These are phyloP conservation scores for Lymantria monacha DNA, from an alignment of 2,888 invertebrate genomes.

Conservation along the genomic window DNA sequence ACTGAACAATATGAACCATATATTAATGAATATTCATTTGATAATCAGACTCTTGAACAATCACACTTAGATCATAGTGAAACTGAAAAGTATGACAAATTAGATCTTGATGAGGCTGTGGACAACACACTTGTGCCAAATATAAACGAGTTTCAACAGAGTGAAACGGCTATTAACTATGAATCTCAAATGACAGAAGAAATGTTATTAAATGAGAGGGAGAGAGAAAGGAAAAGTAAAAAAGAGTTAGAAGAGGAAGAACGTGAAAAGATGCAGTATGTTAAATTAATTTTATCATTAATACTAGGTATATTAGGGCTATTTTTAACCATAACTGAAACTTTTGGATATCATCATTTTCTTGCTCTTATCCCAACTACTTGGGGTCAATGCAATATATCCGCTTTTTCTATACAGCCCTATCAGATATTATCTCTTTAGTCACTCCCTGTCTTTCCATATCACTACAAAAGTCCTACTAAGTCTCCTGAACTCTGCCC, in stretches of 20 bases:
- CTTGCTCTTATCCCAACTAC: too few relatives aligned
- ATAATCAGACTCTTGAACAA: conserved; percentile 47
- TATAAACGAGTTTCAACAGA: conserved; percentile 58
- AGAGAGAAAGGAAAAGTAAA: conserved; percentile 88
- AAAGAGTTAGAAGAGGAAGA: conserved; percentile 96
- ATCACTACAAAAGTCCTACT: too few relatives aligned
- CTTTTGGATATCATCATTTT: too few relatives aligned
- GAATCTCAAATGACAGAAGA: conserved; percentile 68
- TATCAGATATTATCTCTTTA: too few relatives aligned
- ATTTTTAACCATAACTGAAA: too few relatives aligned
- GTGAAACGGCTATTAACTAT: conserved; percentile 48
- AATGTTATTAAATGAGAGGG: conserved; percentile 76
- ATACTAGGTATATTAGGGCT: too few relatives aligned
- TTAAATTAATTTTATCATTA: background rate
- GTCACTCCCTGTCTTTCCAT: too few relatives aligned
- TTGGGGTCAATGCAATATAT: too few relatives aligned
- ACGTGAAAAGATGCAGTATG: conserved; percentile 97
- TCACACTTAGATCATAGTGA: conserved; percentile 41
- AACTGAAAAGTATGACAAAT: conserved; percentile 37
- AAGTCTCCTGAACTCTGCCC: too few relatives aligned
- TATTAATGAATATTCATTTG: conserved; percentile 68
- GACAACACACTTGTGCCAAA: conserved; percentile 47
- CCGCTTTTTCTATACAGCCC: too few relatives aligned
- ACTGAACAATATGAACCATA: conserved; percentile 67
- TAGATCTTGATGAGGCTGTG: conserved; percentile 34